Percentiles rank a stretch among this genome's conserved stretches.
phyloP scores from a whole-genome alignment of 2,888 invertebrate genomes.

The Aethes cnicana region DNA sequence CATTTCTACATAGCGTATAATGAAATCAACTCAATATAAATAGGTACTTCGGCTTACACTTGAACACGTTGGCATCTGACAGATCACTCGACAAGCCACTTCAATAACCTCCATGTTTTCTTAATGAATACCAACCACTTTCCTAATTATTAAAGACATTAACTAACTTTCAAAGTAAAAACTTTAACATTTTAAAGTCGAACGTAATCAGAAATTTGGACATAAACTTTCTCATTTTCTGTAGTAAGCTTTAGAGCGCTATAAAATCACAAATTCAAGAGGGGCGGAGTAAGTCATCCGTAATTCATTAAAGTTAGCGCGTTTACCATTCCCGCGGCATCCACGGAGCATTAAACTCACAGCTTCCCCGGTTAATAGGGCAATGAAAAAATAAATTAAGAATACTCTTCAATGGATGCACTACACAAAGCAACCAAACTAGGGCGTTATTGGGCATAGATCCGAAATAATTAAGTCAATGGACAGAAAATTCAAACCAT shows the following conservation, averaged over 20 bases:
- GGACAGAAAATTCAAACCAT: conserved; percentile 49
- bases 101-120: too few species aligned
- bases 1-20: too few species aligned
- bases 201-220: conserved; percentile 48
- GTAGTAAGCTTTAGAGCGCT: conserved; percentile 63
- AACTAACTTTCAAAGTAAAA: not conserved
- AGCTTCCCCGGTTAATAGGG: conserved; percentile 64
- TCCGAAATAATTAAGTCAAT: conserved; percentile 54
- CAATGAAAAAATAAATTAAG: conserved; percentile 70
- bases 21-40: too few species aligned
- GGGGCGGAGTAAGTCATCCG: conserved; percentile 69
- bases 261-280: conserved; percentile 71
- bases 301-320: conserved; percentile 77
- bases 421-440: conserved; percentile 44
- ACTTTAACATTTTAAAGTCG: conserved; percentile 33
- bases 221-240: conserved; percentile 65
- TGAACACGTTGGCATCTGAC: not conserved
- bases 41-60: too few species aligned
- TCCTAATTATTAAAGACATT: not conserved
- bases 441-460: conserved; percentile 42
- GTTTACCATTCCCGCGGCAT: conserved; percentile 66
- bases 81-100: too few species aligned
- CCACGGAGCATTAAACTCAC: conserved; percentile 61
- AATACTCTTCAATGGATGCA: conserved; percentile 51
- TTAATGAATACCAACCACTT: too few species aligned